phyloP scores from a whole-genome alignment of 2,888 invertebrate genomes.

The Pristionchus maxplancki region DNA sequence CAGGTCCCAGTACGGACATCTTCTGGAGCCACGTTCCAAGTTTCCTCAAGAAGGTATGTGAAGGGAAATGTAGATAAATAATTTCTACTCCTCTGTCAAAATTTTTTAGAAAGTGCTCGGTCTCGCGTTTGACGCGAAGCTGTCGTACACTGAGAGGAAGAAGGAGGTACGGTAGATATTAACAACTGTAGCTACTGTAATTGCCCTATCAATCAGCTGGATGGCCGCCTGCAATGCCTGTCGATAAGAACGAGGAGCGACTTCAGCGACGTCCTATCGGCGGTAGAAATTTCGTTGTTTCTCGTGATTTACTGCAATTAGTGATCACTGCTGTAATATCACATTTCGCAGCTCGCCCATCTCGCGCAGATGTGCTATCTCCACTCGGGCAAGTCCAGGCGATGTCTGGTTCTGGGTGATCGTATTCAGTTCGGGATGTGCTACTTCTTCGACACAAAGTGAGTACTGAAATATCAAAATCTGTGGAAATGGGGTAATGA shows the following conservation, averaged over 20 bases:
- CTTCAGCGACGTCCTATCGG: background rate
- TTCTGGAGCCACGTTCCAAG: background rate
- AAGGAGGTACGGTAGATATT: background rate
- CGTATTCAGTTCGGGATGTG: background rate
- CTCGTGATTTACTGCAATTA: background rate
- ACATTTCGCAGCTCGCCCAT: background rate
- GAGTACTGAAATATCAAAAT: background rate
- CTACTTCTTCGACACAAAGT: background rate
- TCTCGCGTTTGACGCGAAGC: background rate
- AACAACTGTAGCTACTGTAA: background rate
- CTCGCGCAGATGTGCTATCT: background rate
- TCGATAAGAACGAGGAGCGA: background rate
- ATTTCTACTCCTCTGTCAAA: too few relatives aligned
- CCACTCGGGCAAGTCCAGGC: background rate
- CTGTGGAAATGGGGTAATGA: background rate
- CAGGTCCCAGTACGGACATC: background rate
- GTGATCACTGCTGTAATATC: background rate
- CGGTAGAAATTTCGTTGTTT: background rate
- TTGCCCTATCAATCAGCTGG: background rate
- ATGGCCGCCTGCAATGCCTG: background rate
- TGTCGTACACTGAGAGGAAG: background rate
- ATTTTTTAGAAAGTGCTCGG: background rate
- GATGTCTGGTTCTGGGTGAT: background rate
- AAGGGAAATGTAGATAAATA: too few relatives aligned
- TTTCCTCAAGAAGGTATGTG: background rate